phyloP scores from a whole-genome alignment of 35 echinoderm and acorn worm genomes.

The Nesometra sesokonis region DNA sequence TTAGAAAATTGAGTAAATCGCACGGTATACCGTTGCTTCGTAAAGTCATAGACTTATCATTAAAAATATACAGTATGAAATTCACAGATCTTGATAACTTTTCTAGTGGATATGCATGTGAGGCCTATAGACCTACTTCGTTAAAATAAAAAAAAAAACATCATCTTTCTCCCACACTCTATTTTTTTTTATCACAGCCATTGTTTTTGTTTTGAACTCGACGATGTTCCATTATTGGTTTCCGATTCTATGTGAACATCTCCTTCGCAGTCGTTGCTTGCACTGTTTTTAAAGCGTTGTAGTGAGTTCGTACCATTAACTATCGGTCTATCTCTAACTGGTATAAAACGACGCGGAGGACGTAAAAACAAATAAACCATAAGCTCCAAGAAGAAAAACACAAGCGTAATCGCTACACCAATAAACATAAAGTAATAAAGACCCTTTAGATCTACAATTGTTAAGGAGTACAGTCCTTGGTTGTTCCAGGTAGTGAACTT shows the following conservation, averaged over 20 bases:
- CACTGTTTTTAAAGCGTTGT: background rate
- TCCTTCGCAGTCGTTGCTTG: background rate
- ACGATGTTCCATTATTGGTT: no score
- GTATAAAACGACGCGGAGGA: background rate
- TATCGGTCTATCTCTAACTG: background rate
- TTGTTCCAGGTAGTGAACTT: constrained; percentile 43
- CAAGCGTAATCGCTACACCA: constrained; percentile 42
- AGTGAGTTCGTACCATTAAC: background rate
- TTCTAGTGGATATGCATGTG: no score
- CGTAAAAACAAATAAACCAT: background rate
- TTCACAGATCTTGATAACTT: no score
- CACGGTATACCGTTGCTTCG: no score
- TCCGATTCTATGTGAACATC: no score
- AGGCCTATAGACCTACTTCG: no score
- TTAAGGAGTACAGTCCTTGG: constrained; percentile 59
- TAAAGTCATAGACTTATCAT: no score
- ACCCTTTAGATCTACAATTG: constrained; percentile 55
- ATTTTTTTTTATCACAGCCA: background rate
- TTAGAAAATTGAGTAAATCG: no score
- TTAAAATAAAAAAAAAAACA: no score
- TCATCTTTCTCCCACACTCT: no score
- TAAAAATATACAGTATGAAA: no score
- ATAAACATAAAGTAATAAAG: constrained; percentile 66
- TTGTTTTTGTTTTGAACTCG: background rate
- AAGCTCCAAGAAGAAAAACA: constrained; percentile 53